Evolutionary conservation across 2,888 invertebrate genomes (phyloP), one percentile per base, ranked within the genome.

Genomic region (Saturnia japonica): DNA sequence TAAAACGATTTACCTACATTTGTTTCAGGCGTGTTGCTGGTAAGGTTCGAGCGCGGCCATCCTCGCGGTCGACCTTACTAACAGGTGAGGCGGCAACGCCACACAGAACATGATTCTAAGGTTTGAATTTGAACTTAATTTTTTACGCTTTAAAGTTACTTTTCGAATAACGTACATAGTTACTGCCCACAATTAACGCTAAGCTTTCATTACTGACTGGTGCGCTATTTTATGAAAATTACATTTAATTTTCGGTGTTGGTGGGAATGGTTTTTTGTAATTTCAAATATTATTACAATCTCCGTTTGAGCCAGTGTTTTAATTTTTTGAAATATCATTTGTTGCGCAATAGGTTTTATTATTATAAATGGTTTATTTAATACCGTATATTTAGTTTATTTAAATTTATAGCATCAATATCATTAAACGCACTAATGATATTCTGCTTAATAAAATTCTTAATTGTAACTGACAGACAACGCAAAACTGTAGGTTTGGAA

Each of bases 21-120:
- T 83, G 82, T 91, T 90, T 40, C 91, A 93, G 93, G 91, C 85
- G 85, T 84, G 82, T 86, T 84, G 81, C 84, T 80, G 83, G 93
- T 91, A 88, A 91, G 93, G 93, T 79, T 86, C 91, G 92, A 86
- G 86, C 91, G 92, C 91, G 91, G 88, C 78, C 79, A 80, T 78
- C 81, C 81, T 84, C 91, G 93, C 92, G 91, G 89, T 91, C 93
- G 93, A 83, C 93, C 93, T 93, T 93, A 92, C 93, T 86, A 90
- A 90, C 91, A 93, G 93, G 93, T 93, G 93, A 93, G 93, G 94
- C 91, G 92, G 88, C 88, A 86, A 84, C 91, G 90, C 91, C 90
- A 89, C 90, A 88, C 89, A 91, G 93, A 94, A 87, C 93, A 93
- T 94, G 94, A 90, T 94, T 88, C 92, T 94, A 94, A 94, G 94